These are phyloP conservation scores for Danio rerio DNA, from an alignment of 2,113 vertebrate species.

Conservation along the genomic window DNA sequence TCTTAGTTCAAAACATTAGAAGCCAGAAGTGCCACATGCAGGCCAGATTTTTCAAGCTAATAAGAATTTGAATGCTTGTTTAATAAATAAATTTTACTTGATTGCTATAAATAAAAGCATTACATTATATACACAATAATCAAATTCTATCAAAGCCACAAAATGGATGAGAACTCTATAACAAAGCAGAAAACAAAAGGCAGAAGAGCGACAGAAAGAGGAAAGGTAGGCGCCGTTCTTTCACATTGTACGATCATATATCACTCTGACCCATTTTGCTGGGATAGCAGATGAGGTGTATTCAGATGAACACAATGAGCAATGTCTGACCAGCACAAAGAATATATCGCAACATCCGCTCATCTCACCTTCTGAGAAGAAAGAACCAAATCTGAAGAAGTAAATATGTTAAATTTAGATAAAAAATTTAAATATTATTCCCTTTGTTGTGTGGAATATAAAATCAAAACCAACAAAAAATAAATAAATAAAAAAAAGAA, in stretches of 20 bases:
- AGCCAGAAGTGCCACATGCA: background rate
- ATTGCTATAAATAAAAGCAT: background rate
- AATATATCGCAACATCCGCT: conserved; percentile 20
- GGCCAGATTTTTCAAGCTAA: background rate
- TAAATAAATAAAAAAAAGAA: background rate
- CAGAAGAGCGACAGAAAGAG: background rate
- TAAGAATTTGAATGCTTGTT: background rate
- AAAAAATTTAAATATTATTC: background rate
- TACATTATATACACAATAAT: background rate
- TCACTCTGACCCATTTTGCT: conserved; percentile 41
- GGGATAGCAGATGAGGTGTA: conserved; percentile 30
- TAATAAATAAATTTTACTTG: background rate
- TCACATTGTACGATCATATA: conserved; percentile 23
- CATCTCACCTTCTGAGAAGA: background rate
- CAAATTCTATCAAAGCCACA: background rate
- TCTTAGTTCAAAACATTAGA: background rate
- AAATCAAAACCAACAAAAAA: background rate
- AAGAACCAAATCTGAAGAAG: background rate
- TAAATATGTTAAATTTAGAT: background rate
- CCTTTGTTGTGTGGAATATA: background rate
- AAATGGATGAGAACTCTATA: background rate
- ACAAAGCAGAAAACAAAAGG: background rate
- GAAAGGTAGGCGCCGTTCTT: background rate
- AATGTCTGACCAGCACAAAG: conserved; percentile 39
- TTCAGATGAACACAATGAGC: conserved; percentile 43